Percentiles rank a stretch among this genome's conserved stretches.
phyloP scores from a whole-genome alignment of 2,888 invertebrate species.

The Seladonia tumulorum region DNA sequence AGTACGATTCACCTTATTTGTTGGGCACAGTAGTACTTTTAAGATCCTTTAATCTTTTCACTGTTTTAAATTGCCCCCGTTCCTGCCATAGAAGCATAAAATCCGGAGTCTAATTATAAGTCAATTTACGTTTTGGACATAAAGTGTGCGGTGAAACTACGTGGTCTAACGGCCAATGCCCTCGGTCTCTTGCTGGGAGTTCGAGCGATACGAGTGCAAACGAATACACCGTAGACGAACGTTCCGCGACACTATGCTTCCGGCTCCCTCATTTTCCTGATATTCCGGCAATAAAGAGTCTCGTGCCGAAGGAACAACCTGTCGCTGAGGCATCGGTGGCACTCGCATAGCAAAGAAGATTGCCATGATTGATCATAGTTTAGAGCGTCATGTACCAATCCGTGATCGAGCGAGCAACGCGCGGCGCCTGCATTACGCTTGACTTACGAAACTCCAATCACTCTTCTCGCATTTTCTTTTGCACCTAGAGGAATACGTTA shows the following conservation, averaged over 20 bases:
- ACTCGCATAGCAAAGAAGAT: not conserved
- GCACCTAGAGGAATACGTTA: slow-evolving; percentile 10
- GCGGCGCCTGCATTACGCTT: slow-evolving; percentile 29
- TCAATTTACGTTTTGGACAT: too few species aligned
- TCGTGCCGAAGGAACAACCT: not conserved
- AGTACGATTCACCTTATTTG: too few species aligned
- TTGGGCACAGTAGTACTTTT: too few species aligned
- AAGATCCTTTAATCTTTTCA: too few species aligned
- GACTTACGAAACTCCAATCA: slow-evolving; percentile 23
- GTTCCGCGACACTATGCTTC: not conserved
- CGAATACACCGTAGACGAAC: not conserved
- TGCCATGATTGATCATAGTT: slow-evolving; percentile 16
- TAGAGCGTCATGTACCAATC: not conserved
- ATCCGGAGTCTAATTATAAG: too few species aligned
- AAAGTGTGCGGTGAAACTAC: too few species aligned
- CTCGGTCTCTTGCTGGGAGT: too few species aligned
- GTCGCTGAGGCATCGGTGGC: not conserved
- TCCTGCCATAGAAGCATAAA: too few species aligned
- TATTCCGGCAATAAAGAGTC: not conserved
- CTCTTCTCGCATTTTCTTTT: slow-evolving; percentile 30
- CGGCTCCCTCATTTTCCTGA: not conserved
- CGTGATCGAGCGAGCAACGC: not conserved
- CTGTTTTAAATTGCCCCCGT: too few species aligned
- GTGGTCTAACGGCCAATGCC: too few species aligned
- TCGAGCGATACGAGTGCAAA: too few species aligned